Evolutionary conservation across 2,113 vertebrate genomes (phyloP), one percentile per base, ranked within the genome.

Genomic region (Numenius arquata): DNA sequence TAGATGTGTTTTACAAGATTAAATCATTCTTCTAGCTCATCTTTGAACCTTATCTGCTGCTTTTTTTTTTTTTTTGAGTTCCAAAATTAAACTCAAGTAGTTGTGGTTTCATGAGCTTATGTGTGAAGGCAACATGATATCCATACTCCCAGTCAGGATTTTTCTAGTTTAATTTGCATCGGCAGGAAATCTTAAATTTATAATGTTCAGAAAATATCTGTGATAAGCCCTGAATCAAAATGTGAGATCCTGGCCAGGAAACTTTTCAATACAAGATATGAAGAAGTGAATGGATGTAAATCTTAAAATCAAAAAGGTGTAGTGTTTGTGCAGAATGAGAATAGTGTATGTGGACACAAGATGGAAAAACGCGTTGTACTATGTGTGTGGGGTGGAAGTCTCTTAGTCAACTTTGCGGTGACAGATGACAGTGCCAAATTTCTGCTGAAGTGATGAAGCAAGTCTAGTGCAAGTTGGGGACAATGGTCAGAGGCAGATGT

Each of bases 161-260:
- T 81, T 81, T 89, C 47, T 77, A 86, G 8, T 83, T 92, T 66
- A 55, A 17, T 93, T 95, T 43, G 19, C 17, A 22, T 6, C 81
- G 41, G 20, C 50, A 67, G 36, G 73, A 58, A 61, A n/a, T 61
- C 11, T 77, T 86, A 43, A 11, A 71, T 70, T 50, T 58, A 22
- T 41, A 38, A 58, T 50, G 18, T 55, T 87, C 45, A 55, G 25
- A 78, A 90, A 90, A 36, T 77, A 41, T 6, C 40, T 70, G 0
- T 50, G 66, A 38, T 63, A 73, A 71, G 8, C 10, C 40, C 34
- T 70, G 43, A 65, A 73, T 85, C 45, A 74, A 74, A 87, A 21
- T 40, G 11, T 65, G 29, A 62, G 18, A 27, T 94, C 32, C 14
- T 59, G 41, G 7, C 32, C 47, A 67, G 58, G 15, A 63, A 66